phyloP scores from a whole-genome alignment of 2,797 vertebrate species.

The Cyprinella venusta region DNA sequence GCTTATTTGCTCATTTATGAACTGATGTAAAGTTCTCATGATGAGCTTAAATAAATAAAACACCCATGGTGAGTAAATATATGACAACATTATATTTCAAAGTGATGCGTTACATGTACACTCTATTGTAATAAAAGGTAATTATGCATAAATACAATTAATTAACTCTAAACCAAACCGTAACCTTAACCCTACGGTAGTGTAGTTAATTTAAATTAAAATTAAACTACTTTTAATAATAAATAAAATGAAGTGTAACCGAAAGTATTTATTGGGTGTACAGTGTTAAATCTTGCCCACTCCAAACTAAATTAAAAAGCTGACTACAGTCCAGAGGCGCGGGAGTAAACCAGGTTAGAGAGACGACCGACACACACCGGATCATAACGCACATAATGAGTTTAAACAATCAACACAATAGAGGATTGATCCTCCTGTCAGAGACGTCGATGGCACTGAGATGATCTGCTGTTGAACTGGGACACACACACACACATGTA shows the following conservation, averaged over 20 bases:
- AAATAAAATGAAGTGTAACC: neutral
- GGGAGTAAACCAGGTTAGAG: slow-evolving; percentile 38
- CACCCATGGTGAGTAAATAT: neutral
- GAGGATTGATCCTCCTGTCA: neutral
- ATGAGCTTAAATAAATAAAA: neutral
- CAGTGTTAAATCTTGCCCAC: neutral
- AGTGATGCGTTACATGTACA: neutral
- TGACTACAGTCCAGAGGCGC: slow-evolving; percentile 16
- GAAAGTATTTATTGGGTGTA: neutral
- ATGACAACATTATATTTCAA: neutral
- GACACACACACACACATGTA: neutral
- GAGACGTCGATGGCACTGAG: no score
- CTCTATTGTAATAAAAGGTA: neutral
- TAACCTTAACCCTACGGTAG: neutral
- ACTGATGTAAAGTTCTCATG: no score
- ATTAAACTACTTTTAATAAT: no score
- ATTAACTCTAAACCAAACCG: neutral
- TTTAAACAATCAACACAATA: slow-evolving; percentile 35
- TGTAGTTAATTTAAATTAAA: neutral
- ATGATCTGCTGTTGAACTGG: neutral
- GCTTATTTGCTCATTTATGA: neutral
- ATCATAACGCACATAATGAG: slow-evolving; percentile 30
- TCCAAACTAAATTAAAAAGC: slow-evolving; percentile 44
- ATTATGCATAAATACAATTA: neutral
- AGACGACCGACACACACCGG: slow-evolving; percentile 42